Conservation (phyloP, 2,113 vertebrate species). For the Sterrhoptilus dennistouni region DNA sequence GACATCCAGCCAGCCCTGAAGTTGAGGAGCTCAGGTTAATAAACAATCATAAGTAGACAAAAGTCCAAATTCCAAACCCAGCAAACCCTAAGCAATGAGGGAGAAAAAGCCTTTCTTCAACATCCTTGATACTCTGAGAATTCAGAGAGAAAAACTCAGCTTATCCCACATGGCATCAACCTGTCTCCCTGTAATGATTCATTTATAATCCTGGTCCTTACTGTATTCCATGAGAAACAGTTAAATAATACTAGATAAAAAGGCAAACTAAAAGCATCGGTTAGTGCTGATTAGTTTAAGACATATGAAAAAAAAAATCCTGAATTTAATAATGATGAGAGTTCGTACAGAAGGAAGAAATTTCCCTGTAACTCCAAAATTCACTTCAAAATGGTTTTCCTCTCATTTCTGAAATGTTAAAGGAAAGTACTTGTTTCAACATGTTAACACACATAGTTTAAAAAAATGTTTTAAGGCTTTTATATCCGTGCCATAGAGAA, state of each 20-base stretch:
- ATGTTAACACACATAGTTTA: background rate
- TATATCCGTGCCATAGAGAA: background rate
- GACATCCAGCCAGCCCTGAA: background rate
- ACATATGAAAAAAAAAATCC: background rate
- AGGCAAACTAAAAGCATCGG: background rate
- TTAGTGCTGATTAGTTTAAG: background rate
- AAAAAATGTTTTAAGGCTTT: background rate
- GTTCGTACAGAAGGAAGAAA: background rate
- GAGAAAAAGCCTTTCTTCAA: background rate
- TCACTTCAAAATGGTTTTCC: background rate
- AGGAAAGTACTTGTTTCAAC: background rate
- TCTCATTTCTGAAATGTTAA: background rate
- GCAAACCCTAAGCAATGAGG: background rate
- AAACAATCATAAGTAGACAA: background rate
- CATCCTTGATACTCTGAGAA: background rate
- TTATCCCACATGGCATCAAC: background rate
- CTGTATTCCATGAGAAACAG: background rate
- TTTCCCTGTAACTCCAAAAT: background rate
- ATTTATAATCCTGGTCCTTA: background rate
- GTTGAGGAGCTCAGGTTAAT: background rate
- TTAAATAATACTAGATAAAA: background rate
- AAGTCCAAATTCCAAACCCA: conserved; percentile 33
- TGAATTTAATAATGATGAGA: background rate
- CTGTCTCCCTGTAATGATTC: background rate
- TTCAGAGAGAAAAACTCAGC: background rate